Evolutionary conservation across 1,140 invertebrate genomes (phyloP).

Genomic region (Rhizoglyphus robini): DNA sequence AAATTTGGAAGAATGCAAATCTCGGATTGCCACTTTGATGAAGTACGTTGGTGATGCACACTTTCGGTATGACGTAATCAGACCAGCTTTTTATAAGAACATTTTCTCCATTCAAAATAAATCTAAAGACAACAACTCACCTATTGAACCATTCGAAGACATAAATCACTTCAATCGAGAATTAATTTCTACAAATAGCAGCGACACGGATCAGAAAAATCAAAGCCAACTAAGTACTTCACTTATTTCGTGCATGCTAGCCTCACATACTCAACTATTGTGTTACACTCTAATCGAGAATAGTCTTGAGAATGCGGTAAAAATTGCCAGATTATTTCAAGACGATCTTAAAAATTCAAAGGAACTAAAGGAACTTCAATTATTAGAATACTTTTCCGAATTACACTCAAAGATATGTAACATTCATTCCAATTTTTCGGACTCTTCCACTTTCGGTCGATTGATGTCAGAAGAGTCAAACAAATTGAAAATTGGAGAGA

Average conservation of each 20-base stretch:
- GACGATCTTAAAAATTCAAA: slow-evolving; percentile 35
- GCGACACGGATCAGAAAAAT: slow-evolving; percentile 1
- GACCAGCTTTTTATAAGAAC: slow-evolving; percentile 18
- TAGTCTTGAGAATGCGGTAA: slow-evolving; percentile 18
- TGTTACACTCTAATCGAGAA: slow-evolving; percentile 21
- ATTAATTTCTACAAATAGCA: background rate
- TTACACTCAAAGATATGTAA: background rate
- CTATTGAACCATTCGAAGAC: background rate
- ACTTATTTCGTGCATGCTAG: slow-evolving; percentile 22
- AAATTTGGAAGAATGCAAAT: slow-evolving; percentile 13
- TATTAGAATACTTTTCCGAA: slow-evolving; percentile 36
- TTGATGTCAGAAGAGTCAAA: background rate
- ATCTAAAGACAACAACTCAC: background rate
- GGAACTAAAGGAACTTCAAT: slow-evolving; percentile 39
- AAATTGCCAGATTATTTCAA: slow-evolving; percentile 18
- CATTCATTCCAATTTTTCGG: background rate
- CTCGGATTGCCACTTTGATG: slow-evolving; percentile 2
- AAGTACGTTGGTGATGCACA: slow-evolving; percentile 19
- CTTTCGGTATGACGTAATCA: slow-evolving; percentile 20
- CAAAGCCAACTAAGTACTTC: background rate
- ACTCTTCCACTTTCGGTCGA: background rate
- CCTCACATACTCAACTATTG: slow-evolving; percentile 21
- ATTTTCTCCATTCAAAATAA: background rate
- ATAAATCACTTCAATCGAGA: background rate
- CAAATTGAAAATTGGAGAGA: slow-evolving; percentile 29